These are phyloP conservation scores for Fopius arisanus DNA, from an alignment of 1,140 invertebrate species.

Conservation along the genomic window DNA sequence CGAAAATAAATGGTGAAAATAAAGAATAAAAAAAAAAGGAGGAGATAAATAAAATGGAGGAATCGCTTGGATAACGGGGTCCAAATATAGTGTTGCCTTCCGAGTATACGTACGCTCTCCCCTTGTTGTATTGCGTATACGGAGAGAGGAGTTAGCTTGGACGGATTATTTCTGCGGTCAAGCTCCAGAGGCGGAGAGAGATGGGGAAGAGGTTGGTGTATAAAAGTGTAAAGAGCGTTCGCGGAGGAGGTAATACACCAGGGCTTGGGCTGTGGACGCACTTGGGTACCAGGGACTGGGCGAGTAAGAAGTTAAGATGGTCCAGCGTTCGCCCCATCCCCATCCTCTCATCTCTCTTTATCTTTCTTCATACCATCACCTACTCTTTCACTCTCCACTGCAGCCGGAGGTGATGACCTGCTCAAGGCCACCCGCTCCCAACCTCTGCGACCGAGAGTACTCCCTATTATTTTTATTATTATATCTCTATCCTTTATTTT, in stretches of 20 bases:
- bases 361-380: neutral
- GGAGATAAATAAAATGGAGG: neutral
- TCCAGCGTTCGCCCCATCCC: slow-evolving; percentile 34
- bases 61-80: slow-evolving; percentile 16
- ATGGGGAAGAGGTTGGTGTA: slow-evolving; percentile 5
- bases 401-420: slow-evolving; percentile 60
- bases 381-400: slow-evolving; percentile 30
- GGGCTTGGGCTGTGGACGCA: slow-evolving; percentile 8
- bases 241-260: slow-evolving; percentile 12
- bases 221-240: slow-evolving; percentile 30
- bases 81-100: slow-evolving; percentile 12
- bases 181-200: neutral
- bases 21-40: neutral
- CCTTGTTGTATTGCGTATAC: slow-evolving; percentile 11
- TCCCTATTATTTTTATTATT: slow-evolving; percentile 29
- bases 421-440: slow-evolving; percentile 61
- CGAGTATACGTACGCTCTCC: slow-evolving; percentile 15
- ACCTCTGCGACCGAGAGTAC: slow-evolving; percentile 37
- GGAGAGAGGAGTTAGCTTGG: slow-evolving; percentile 39
- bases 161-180: slow-evolving; percentile 42
- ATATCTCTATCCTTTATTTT: slow-evolving; percentile 27
- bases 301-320: slow-evolving; percentile 56
- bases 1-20: neutral
- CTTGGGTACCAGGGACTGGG: slow-evolving; percentile 8
- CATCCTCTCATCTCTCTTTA: neutral